Conservation (phyloP, 2,113 vertebrate species). For the Sinosuthora webbiana region DNA sequence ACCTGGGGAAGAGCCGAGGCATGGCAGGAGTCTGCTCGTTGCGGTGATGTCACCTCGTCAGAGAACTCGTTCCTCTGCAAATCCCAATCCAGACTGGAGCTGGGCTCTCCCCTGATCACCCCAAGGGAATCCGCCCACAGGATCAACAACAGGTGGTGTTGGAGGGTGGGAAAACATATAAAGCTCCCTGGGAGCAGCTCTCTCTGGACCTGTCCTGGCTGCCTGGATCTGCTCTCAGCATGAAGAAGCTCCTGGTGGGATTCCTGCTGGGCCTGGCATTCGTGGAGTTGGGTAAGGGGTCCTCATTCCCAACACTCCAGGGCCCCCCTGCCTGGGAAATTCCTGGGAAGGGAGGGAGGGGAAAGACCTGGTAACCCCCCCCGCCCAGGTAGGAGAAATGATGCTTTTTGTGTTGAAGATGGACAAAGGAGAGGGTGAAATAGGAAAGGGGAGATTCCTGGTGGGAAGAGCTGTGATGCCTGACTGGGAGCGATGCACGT, state of each 20-base stretch:
- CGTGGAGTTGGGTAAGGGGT: slow-evolving; percentile 4
- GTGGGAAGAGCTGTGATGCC: background rate
- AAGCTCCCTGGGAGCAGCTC: background rate
- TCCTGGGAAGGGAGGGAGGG: background rate
- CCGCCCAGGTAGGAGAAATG: background rate
- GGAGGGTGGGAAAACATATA: slow-evolving; percentile 35
- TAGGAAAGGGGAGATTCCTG: background rate
- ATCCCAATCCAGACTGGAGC: slow-evolving; percentile 34
- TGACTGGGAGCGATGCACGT: accelerated
- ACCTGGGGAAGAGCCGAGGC: background rate
- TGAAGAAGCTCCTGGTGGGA: slow-evolving; percentile 9
- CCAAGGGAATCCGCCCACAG: slow-evolving; percentile 8
- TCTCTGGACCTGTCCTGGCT: background rate
- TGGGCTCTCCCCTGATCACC: background rate
- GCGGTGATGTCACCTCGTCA: background rate
- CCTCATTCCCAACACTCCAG: background rate
- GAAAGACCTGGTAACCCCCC: background rate
- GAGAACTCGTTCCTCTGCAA: slow-evolving; percentile 35
- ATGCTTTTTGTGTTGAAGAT: background rate
- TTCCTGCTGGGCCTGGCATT: slow-evolving; percentile 8
- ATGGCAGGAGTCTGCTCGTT: background rate
- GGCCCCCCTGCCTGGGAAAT: background rate
- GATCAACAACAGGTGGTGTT: background rate
- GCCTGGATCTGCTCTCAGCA: slow-evolving; percentile 3
- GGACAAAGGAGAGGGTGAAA: background rate